Evolutionary conservation across 2,888 invertebrate species (phyloP), one percentile per base, ranked within the genome.

Genomic region (Ochropleura leucogaster): DNA sequence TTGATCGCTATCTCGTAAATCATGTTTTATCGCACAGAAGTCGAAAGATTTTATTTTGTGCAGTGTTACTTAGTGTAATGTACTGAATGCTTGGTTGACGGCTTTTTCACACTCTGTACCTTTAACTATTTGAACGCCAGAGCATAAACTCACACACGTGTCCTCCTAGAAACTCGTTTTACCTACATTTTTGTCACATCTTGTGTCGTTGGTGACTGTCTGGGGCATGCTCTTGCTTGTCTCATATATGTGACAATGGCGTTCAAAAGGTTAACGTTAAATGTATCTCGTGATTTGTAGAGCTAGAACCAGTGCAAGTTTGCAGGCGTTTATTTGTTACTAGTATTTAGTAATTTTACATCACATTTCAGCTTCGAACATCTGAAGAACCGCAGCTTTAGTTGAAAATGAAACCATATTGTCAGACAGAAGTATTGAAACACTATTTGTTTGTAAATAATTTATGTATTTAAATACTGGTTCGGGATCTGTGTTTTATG

Each of bases 341-440:
- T 18, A 40, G 16, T 16, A n/a, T 60, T 0, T 71, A 82, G 44
- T 64, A 77, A 71, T 71, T 68, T 51, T 53, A 66, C 49, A 70
- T 76, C 63, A 76, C 57, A 70, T 82, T 82, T 72, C 85, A 82
- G 82, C 71, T 18, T 69, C 66, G 3, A 51, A 79, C 20, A 0
- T 40, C 0, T 84, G 71, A 83, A 70, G 69, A 74, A 46, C 46
- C 82, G 55, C 30, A n/a, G 47, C 64, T 51, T 16, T 20, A 62
- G 16, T 66, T 63, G 62, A 66, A 76, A 66, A 72, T 12, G 47
- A 40, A 65, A 20, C 30, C 18, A 14, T 71, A 49, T 62, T 55
- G 59, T 73, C 46, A 40, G 20, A 51, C 3, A 14, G 7, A 42
- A 53, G 40, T 65, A 46, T 63, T 47, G 42, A 18, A 20, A 57